Conservation (phyloP, 2,888 invertebrate species). For the Drosophila neotestacea region DNA sequence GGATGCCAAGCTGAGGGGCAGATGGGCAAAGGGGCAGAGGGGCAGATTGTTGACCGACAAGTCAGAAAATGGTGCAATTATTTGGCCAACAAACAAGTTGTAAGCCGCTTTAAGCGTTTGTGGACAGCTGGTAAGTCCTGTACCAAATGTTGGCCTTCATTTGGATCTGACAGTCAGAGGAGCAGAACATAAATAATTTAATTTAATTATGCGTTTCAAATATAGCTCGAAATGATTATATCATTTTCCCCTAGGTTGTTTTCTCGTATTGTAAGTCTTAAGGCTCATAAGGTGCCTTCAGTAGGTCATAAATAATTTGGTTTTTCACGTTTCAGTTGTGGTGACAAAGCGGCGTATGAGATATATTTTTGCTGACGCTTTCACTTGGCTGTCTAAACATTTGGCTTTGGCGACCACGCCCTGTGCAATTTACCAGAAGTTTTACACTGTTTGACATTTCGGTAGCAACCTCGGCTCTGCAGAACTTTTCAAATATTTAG, state of each 20-base stretch:
- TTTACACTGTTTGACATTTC: constrained; percentile 59
- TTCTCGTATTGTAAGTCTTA: constrained; percentile 12
- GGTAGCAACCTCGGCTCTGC: constrained; percentile 37
- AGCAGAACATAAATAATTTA: constrained; percentile 68
- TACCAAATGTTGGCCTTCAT: constrained; percentile 40
- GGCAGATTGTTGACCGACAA: constrained; percentile 30
- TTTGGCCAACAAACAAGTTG: constrained; percentile 61
- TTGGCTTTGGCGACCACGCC: constrained; percentile 42
- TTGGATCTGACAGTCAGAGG: constrained; percentile 33
- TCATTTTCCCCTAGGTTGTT: constrained; percentile 24
- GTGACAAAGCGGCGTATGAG: constrained; percentile 52
- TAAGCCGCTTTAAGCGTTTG: constrained; percentile 72
- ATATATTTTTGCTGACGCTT: constrained; percentile 16
- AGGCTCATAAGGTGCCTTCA: constrained; percentile 45
- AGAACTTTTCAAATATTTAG: constrained; percentile 78
- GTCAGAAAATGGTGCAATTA: constrained; percentile 53
- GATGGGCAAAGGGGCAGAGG: not conserved
- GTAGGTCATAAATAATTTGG: constrained; percentile 63
- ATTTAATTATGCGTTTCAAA: constrained; percentile 74
- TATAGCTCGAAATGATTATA: constrained; percentile 41
- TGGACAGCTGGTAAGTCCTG: constrained; percentile 48
- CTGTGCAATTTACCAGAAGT: constrained; percentile 45
- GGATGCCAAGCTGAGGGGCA: not conserved
- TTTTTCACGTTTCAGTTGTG: constrained; percentile 44
- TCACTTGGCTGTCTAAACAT: constrained; percentile 35